Evolutionary conservation across 2,113 vertebrate genomes (phyloP).

Genomic region (Gopherus flavomarginatus): DNA sequence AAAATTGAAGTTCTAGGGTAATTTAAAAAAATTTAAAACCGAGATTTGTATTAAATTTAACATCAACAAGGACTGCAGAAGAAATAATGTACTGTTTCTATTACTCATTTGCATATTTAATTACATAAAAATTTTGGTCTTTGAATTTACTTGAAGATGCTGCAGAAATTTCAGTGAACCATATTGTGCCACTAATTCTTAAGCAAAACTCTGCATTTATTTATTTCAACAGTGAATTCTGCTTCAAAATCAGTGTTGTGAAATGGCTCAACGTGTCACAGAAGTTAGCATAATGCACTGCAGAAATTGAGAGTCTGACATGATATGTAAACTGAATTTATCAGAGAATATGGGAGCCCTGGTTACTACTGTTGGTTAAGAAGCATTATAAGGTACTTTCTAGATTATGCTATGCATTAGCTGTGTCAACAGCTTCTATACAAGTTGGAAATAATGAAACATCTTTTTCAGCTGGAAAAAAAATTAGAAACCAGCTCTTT

Average conservation of each 20-base stretch:
- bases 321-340: background rate
- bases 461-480: background rate
- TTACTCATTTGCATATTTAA: background rate
- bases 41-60: background rate
- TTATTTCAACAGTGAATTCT: background rate
- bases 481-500: background rate
- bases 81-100: background rate
- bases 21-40: background rate
- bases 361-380: background rate
- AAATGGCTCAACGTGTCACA: background rate
- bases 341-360: background rate
- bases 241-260: background rate
- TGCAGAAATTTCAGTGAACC: background rate
- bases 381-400: background rate
- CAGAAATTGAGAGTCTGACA: background rate
- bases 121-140: background rate
- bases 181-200: background rate
- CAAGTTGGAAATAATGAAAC: background rate
- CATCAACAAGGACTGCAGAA: background rate
- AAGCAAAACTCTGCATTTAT: background rate
- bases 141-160: background rate
- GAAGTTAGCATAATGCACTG: background rate
- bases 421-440: background rate
- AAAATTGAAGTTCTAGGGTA: background rate
- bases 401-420: background rate